Base-by-base conservation (phyloP, 2,797 vertebrate species). In the Pseudocheirus occidentalis region DNA sequence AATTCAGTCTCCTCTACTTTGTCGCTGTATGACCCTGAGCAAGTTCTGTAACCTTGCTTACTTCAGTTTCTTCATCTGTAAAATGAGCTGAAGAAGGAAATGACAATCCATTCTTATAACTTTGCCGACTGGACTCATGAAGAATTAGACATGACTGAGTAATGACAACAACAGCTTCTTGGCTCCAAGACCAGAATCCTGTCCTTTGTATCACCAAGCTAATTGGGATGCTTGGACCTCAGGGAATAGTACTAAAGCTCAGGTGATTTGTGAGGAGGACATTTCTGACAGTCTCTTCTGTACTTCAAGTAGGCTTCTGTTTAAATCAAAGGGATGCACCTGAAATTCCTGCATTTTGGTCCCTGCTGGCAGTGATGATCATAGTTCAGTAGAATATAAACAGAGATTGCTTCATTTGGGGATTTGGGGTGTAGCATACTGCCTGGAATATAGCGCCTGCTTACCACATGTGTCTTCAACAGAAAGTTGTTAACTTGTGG, bases 141-240 rank as follows among this genome's bases (percentile, higher is more conserved):
- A 66, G 14, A n/a, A 14, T n/a, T 18, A 1, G 18, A 46, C n/a
- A 81, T 18, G 21, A 46, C n/a, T 24, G 18, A 21, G 59, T 12
- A 10, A 52, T 4, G 52, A 40, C 66, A 40, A 24, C 66, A 73
- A n/a, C 14, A 73, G 14, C n/a, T 40, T 73, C 34, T n/a, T n/a
- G 13, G n/a, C 16, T 18, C 18, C 16, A 73, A n/a, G 62, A 2
- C 5, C 28, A 59, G 16, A 21, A 21, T 2, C 7, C n/a, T 73
- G 9, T 7, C 66, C n/a, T 7, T 1, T 40, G 3, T 21, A 0
- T 0, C 18, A 11, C 18, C 1, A 11, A 50, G 0, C 2, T 27
- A 2, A 27, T 12, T 46, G 40, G 40, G 73, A 50, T 10, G 11
- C 7, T 5, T 12, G 1, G 3, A 21, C 40, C 10, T 87, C 9